A percentile compares a stretch with the other conserved stretches of the same genome.
Evolutionary conservation across 2,113 vertebrate genomes (phyloP).

Genomic region (Chionomys nivalis): DNA sequence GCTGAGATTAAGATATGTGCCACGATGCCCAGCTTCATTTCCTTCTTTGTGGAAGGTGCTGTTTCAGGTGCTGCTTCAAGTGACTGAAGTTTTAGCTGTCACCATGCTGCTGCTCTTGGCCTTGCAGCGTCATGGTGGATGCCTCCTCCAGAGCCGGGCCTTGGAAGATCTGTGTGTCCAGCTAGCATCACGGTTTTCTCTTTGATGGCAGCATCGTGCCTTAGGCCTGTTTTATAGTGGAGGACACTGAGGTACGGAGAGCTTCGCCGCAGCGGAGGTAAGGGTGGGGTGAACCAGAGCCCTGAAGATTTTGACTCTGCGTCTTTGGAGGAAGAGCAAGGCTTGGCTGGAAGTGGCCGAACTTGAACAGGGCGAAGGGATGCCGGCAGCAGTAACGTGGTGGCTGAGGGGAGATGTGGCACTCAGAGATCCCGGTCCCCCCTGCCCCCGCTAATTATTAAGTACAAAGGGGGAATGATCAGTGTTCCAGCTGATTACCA

Average conservation of each 20-base stretch:
- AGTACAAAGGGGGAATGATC: neutral
- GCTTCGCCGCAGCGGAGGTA: neutral
- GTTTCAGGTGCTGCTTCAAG: neutral
- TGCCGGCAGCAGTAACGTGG: neutral
- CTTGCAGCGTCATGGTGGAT: neutral
- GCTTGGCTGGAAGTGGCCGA: neutral
- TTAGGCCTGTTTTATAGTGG: neutral
- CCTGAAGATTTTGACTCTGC: neutral
- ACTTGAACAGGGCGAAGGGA: neutral
- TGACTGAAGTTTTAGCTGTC: neutral
- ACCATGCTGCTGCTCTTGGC: neutral
- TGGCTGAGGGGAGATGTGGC: neutral
- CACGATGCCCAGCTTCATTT: neutral
- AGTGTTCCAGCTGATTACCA: neutral
- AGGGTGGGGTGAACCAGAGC: neutral
- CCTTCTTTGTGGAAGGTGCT: neutral
- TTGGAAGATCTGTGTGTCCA: neutral
- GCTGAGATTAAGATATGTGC: neutral
- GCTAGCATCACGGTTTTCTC: neutral
- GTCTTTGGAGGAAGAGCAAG: neutral
- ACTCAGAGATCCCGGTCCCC: neutral
- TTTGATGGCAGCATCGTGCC: neutral
- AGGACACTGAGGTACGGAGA: neutral
- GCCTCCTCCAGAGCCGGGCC: neutral
- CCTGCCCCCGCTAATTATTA: neutral